Base-by-base conservation (phyloP, 2,888 invertebrate genomes). In the Caenorhabditis sp. region DNA sequence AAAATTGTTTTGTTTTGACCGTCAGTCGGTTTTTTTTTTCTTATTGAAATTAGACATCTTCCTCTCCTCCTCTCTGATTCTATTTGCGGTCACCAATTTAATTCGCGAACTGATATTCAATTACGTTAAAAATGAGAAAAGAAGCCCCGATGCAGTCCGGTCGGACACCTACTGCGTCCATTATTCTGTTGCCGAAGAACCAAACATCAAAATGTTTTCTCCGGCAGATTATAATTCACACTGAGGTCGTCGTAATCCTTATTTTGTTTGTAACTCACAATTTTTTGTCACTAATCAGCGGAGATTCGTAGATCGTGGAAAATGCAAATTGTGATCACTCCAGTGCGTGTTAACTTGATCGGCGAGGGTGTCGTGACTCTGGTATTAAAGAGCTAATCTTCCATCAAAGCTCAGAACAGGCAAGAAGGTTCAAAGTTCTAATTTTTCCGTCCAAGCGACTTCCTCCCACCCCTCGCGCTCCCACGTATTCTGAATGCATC, bases 1-100 rank as follows among this genome's bases (percentile, higher is more conserved):
- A 48, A 66, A 56, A 56, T 66, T 66, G 50, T 66, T 56, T 41
- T 56, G 66, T 56, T 66, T 56, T 66, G 55, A 20, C 22, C 11
- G 24, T 8, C 41, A 41, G 2, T 8, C 41, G 17, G 7, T 41
- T 17, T 2, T 20, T 41, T 17, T 41, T 26, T 22, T 26, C 30
- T 27, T 39, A 27, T 52, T 52, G 17, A 32, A 52, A 32, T 53
- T n/a, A 22, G 22, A 41, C 7, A 20, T 52, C 39, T 63, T 52
- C 43, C 52, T 41, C 32, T 24, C 30, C 7, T 43, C 22, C 24
- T 45, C 22, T 41, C 6, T 11, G 9, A 24, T 17, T 13, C 53
- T 53, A 63, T 63, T 63, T 63, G 30, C 26, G 46, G 24, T 26
- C 26, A 26, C 9, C 1, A 24, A 24, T 24, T n/a, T 24, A 24